Evolutionary conservation across 2,797 vertebrate species (phyloP).

Genomic region (Danio tinwini): DNA sequence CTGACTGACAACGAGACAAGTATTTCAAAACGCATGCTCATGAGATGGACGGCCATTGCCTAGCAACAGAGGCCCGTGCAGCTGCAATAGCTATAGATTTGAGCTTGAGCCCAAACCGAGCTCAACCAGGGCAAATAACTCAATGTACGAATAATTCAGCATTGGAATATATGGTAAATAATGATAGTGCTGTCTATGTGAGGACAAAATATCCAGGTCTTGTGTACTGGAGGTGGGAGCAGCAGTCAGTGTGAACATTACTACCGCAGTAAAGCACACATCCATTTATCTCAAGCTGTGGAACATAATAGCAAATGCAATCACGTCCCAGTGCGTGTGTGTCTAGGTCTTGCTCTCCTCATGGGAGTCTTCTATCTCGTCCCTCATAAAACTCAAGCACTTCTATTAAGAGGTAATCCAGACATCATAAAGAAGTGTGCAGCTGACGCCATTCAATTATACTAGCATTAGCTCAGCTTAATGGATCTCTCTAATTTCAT

Average conservation of each 20-base stretch:
- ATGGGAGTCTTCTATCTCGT: slow-evolving; percentile 20
- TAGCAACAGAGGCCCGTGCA: slow-evolving; percentile 52
- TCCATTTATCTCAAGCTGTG: slow-evolving; percentile 16
- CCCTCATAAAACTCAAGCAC: slow-evolving; percentile 46
- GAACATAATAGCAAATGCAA: slow-evolving; percentile 12
- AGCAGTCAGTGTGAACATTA: not conserved
- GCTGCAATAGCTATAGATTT: slow-evolving; percentile 34
- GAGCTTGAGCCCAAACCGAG: slow-evolving; percentile 21
- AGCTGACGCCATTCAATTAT: slow-evolving; percentile 42
- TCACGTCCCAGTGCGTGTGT: not conserved
- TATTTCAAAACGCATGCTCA: slow-evolving; percentile 41
- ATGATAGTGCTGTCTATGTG: not conserved
- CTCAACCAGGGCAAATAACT: slow-evolving; percentile 36
- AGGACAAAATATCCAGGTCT: not conserved
- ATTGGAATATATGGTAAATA: slow-evolving; percentile 17
- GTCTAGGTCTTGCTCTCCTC: slow-evolving; percentile 15
- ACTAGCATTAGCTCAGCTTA: slow-evolving; percentile 34
- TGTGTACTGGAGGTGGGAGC: not conserved
- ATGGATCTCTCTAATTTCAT: slow-evolving; percentile 29
- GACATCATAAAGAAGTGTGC: slow-evolving; percentile 38
- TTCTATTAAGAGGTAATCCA: slow-evolving; percentile 41
- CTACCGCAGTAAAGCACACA: not conserved
- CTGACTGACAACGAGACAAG: slow-evolving; percentile 45
- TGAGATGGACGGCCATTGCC: slow-evolving; percentile 47
- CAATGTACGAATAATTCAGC: slow-evolving; percentile 6